phyloP scores from a whole-genome alignment of 2,888 invertebrate species.

The Reticulitermes lucifugus region DNA sequence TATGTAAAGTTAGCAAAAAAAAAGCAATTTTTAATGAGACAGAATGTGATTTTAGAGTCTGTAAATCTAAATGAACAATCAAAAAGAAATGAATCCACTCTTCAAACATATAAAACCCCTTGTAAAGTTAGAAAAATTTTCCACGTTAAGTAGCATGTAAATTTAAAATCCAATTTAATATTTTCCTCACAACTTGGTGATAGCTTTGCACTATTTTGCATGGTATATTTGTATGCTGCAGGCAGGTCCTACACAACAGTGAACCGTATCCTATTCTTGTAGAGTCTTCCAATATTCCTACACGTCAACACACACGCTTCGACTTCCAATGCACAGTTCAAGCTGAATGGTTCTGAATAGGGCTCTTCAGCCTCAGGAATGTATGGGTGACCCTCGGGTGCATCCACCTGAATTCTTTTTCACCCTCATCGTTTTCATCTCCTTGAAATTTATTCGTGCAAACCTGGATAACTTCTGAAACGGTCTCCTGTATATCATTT shows the following conservation, averaged over 20 bases:
- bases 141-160: too few relatives aligned
- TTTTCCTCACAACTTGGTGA: too few relatives aligned
- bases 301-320: slow-evolving; percentile 22
- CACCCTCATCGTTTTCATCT: background rate
- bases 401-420: slow-evolving; percentile 32
- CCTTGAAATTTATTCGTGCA: background rate
- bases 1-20: too few relatives aligned
- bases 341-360: slow-evolving; percentile 42
- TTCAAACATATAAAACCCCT: too few relatives aligned
- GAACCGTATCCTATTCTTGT: slow-evolving; percentile 4
- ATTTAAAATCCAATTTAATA: too few relatives aligned
- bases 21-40: too few relatives aligned
- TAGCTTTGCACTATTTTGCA: background rate
- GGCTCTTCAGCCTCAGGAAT: background rate
- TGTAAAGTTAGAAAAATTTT: too few relatives aligned
- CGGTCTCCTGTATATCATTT: background rate
- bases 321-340: slow-evolving; percentile 43
- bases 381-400: slow-evolving; percentile 18
- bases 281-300: slow-evolving; percentile 14
- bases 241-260: background rate
- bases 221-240: background rate
- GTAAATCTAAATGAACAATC: too few relatives aligned
- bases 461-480: background rate
- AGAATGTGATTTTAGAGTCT: too few relatives aligned
- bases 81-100: too few relatives aligned